Percentiles rank a stretch among this genome's conserved stretches.
Conservation (phyloP, 2,888 invertebrate genomes). For the Trissoscelio sp. region DNA sequence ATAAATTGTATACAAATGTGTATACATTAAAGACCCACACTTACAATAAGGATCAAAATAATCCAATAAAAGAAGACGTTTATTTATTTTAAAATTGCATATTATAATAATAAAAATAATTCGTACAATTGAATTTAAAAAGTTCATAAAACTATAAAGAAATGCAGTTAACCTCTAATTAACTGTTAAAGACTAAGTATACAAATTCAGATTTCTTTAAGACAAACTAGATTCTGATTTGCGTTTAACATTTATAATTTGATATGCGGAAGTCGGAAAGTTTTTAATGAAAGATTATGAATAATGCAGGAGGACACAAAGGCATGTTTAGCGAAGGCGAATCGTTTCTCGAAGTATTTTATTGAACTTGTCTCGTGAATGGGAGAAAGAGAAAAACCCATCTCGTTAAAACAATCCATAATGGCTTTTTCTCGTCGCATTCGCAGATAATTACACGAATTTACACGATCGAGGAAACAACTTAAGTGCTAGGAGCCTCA, state of each 20-base stretch:
- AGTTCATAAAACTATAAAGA: no score
- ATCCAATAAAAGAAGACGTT: no score
- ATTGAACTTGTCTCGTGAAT: slow-evolving; percentile 47
- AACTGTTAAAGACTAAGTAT: no score
- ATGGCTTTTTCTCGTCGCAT: slow-evolving; percentile 68
- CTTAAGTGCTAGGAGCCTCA: slow-evolving; percentile 61
- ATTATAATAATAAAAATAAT: no score
- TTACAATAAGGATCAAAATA: no score
- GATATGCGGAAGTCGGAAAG: slow-evolving; percentile 25
- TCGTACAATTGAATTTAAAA: no score
- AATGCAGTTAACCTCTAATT: neutral
- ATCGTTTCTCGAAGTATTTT: slow-evolving; percentile 53
- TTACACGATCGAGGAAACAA: slow-evolving; percentile 68
- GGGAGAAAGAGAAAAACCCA: slow-evolving; percentile 31
- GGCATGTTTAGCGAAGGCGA: slow-evolving; percentile 33
- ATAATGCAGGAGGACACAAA: slow-evolving; percentile 60
- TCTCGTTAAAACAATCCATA: slow-evolving; percentile 68
- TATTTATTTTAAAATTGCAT: no score
- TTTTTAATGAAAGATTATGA: slow-evolving; percentile 63
- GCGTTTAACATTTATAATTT: slow-evolving; percentile 44
- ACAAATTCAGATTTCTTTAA: slow-evolving; percentile 7
- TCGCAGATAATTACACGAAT: slow-evolving; percentile 69
- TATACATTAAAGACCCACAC: no score
- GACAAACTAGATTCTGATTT: slow-evolving; percentile 29
- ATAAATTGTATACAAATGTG: no score